Percentiles rank a stretch among this genome's conserved stretches.
Evolutionary conservation across 2,113 vertebrate species (phyloP).

Genomic region (Callorhinus ursinus): DNA sequence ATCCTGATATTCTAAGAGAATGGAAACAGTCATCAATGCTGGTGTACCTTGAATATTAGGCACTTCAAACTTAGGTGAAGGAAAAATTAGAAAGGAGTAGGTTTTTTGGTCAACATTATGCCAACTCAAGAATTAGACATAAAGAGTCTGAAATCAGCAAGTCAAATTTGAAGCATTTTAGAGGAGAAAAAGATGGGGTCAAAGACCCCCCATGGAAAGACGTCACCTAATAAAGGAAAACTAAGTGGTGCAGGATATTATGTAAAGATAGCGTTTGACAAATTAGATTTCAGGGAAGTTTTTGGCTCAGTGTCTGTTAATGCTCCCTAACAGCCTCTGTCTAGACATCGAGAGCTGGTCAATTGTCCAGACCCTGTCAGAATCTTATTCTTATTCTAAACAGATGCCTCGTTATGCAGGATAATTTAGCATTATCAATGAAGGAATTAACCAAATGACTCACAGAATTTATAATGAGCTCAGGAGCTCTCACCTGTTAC

Average conservation of each 20-base stretch:
- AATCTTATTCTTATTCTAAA: conserved; percentile 53
- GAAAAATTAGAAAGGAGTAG: background rate
- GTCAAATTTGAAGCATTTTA: background rate
- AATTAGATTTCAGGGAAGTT: conserved; percentile 24
- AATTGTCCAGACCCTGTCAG: conserved; percentile 41
- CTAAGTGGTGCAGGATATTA: background rate
- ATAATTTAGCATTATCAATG: conserved; percentile 67
- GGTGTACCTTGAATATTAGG: background rate
- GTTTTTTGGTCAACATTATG: background rate
- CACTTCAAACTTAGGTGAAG: background rate
- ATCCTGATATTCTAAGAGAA: background rate
- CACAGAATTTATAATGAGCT: conserved; percentile 50
- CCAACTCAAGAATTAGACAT: background rate
- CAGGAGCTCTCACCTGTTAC: conserved; percentile 45
- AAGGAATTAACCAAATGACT: conserved; percentile 64
- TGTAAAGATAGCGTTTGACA: background rate
- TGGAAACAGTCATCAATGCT: background rate
- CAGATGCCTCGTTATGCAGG: conserved; percentile 56
- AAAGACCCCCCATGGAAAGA: background rate
- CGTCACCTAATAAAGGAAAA: background rate
- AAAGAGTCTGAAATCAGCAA: background rate
- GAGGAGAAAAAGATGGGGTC: background rate
- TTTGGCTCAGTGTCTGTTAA: background rate
- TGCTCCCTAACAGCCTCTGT: background rate
- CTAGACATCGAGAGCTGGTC: conserved; percentile 7